Percentiles rank a stretch among this genome's conserved stretches.
Evolutionary conservation across 1,140 invertebrate species (phyloP).

Genomic region (Berghia stephanieae): DNA sequence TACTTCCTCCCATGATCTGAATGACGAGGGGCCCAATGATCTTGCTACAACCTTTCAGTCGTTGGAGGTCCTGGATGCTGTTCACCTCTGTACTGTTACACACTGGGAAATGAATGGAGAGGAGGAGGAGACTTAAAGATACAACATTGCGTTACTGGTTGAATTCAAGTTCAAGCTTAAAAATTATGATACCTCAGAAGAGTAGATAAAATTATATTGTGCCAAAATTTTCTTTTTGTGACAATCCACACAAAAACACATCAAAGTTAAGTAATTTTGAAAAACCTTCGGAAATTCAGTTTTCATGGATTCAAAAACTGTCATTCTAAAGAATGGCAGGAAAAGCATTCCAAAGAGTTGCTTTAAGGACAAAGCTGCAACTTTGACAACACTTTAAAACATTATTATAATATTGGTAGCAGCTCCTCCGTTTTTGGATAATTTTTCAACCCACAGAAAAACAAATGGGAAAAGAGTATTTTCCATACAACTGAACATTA

Average conservation of each 20-base stretch:
- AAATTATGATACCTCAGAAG: neutral
- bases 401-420: too few species aligned
- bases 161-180: too few species aligned
- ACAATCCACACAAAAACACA: neutral
- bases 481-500: neutral
- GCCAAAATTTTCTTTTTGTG: neutral
- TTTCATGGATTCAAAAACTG: too few species aligned
- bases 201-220: neutral
- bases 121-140: too few species aligned
- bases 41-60: constrained; percentile 84
- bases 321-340: too few species aligned
- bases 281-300: too few species aligned
- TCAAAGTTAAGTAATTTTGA: neutral
- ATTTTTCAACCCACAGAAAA: neutral
- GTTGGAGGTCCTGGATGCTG: constrained; percentile 78
- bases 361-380: too few species aligned
- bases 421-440: too few species aligned
- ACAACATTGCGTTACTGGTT: too few species aligned
- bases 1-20: constrained; percentile 64
- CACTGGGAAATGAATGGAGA: too few species aligned
- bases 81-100: constrained; percentile 78
- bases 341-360: too few species aligned
- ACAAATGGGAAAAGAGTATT: neutral
- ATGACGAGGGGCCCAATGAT: constrained; percentile 85
- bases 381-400: too few species aligned